phyloP scores from a whole-genome alignment of 53 echinoderm and acorn worm genomes.

The Antedon mediterranea region DNA sequence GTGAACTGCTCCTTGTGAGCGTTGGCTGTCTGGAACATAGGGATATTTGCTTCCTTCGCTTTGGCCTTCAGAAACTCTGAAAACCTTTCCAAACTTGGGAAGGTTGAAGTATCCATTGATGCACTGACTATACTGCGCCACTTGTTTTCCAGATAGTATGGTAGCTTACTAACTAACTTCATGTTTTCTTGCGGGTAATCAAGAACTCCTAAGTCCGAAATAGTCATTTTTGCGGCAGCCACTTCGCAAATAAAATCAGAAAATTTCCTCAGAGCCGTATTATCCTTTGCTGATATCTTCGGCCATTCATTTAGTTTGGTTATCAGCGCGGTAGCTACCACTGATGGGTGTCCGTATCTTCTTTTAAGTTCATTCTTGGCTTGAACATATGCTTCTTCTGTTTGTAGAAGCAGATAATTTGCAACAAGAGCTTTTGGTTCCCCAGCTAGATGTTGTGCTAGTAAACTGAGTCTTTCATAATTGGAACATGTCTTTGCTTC shows the following conservation, averaged over 20 bases:
- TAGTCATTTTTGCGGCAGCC: background rate
- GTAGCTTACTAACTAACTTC: slow-evolving; percentile 6
- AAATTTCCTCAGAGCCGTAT: background rate
- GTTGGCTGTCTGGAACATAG: slow-evolving; percentile 1
- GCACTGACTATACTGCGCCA: background rate
- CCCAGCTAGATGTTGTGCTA: slow-evolving; percentile 13
- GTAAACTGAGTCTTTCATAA: slow-evolving; percentile 6
- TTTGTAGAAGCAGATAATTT: slow-evolving; percentile 7
- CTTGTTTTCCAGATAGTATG: slow-evolving; percentile 4
- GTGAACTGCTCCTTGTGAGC: background rate
- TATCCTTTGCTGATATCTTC: slow-evolving; percentile 3
- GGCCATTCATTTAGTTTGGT: slow-evolving; percentile 5
- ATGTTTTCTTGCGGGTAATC: slow-evolving; percentile 9
- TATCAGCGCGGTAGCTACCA: slow-evolving; percentile 5
- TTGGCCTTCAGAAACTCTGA: background rate
- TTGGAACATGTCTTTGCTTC: background rate
- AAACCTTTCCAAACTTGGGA: background rate
- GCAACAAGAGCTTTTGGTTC: slow-evolving; percentile 7
- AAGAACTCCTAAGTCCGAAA: slow-evolving; percentile 6
- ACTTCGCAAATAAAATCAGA: slow-evolving; percentile 6
- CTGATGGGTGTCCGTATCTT: background rate
- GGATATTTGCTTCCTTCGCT: slow-evolving; percentile 9
- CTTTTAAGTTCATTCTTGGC: slow-evolving; percentile 3
- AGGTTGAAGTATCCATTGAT: background rate
- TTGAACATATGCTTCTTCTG: slow-evolving; percentile 1